Conservation (phyloP, 2,888 invertebrate genomes). For the Cacoxenus indagator region DNA sequence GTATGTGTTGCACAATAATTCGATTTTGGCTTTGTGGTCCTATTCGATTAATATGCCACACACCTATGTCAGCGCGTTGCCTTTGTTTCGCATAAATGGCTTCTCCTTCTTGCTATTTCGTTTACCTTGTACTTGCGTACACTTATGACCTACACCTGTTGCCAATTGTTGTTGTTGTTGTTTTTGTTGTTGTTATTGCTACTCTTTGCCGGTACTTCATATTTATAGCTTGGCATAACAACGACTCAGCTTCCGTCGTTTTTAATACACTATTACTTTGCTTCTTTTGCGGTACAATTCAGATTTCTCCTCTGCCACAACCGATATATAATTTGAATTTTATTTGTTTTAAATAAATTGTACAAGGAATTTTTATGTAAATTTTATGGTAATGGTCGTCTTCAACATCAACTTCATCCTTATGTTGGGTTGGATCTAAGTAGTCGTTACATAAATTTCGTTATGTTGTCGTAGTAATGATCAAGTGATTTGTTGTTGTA, state of each 20-base stretch:
- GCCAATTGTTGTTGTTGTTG: conserved; percentile 49
- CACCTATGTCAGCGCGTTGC: background rate
- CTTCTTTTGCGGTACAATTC: conserved; percentile 28
- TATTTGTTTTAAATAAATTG: conserved; percentile 61
- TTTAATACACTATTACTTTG: conserved; percentile 22
- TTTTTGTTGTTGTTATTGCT: conserved; percentile 31
- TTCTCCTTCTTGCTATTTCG: background rate
- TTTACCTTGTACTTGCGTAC: background rate
- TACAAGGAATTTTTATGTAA: conserved; percentile 57
- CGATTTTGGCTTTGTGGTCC: background rate
- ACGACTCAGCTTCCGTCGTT: conserved; percentile 37
- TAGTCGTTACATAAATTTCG: conserved; percentile 25
- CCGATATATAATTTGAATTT: too few relatives aligned
- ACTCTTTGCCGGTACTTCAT: conserved; percentile 46
- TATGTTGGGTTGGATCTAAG: conserved; percentile 19
- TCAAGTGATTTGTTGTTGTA: conserved; percentile 5
- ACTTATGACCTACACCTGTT: conserved; percentile 51
- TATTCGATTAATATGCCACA: background rate
- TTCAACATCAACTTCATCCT: conserved; percentile 41
- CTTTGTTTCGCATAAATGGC: background rate
- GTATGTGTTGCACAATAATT: background rate
- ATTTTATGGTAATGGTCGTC: conserved; percentile 56
- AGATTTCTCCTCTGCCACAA: too few relatives aligned
- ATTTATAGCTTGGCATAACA: conserved; percentile 52
- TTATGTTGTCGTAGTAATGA: conserved; percentile 14